Base-by-base conservation (phyloP, 2,113 vertebrate species). In the Phoxinus phoxinus region DNA sequence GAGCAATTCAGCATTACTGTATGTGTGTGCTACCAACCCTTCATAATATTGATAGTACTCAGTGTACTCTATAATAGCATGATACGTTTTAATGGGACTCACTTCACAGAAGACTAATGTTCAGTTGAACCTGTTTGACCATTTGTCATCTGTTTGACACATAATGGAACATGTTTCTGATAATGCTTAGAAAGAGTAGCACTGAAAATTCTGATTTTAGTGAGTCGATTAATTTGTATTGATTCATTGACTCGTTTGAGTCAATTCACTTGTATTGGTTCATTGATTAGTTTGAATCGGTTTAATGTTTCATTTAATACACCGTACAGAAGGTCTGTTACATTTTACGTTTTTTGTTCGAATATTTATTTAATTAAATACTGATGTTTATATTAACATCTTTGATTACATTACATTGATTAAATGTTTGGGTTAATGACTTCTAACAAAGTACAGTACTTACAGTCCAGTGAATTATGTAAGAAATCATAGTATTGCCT, bases 1-100 rank as follows among this genome's bases (percentile, higher is more conserved):
- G 65, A 69, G 65, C 30, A 35, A 23, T 37, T 71, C 67, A 71
- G 19, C 19, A 71, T 71, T 71, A 71, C 67, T 71, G n/a, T 71
- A 19, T 37, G n/a, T 35, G 35, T 35, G 32, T 71, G 32, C 32
- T 37, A 37, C 32, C 23, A 32, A 37, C 32, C 35, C 35, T 41
- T 71, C 9, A 2, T 41, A 41, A 71, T 71, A 71, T 41, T 71
- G 67, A 67, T 67, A 35, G 15, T 67, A 12, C 35, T 71, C 3
- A 0, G 0, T n/a, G 35, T 71, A 12, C 67, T n/a, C 21, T 6
- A 10, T 71, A 71, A 71, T 71, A 1, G 35, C 67, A 23, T 6
- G 37, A 71, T 37, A 71, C 0, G 41, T 9, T 71, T 19, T 12
- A 71, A 41, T 41, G 37, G 67, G 32, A 41, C 19, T 35, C 65